A percentile compares a stretch with the other conserved stretches of the same genome.
phyloP scores from a whole-genome alignment of 1,140 invertebrate species.

The Magallana angulata region DNA sequence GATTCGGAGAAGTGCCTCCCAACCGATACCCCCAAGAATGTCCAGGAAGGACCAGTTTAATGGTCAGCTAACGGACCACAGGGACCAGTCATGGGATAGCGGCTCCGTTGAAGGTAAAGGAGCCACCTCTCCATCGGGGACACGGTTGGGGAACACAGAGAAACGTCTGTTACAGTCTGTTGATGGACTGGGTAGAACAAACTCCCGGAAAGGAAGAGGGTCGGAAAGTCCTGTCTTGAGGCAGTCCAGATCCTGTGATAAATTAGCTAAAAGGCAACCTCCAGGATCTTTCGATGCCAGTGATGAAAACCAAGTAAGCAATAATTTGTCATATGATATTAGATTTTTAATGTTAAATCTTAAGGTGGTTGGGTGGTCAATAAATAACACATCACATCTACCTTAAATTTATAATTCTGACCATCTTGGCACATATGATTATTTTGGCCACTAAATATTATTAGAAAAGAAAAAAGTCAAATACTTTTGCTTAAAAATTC shows the following conservation, averaged over 20 bases:
- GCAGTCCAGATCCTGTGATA: constrained; percentile 9
- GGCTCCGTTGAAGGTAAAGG: background rate
- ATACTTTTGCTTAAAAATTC: no score
- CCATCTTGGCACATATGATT: no score
- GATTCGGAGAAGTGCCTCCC: constrained; percentile 12
- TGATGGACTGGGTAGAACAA: background rate
- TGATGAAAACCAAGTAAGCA: constrained; percentile 9
- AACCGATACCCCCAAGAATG: background rate
- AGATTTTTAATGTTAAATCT: no score
- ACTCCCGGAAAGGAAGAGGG: background rate
- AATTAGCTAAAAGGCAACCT: background rate
- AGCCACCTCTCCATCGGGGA: background rate
- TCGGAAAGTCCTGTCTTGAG: background rate
- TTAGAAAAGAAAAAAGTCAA: no score
- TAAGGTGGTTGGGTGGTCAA: no score
- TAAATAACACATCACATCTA: no score
- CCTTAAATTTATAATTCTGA: no score
- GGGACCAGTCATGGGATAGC: background rate
- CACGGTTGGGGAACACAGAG: background rate
- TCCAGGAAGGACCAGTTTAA: background rate
- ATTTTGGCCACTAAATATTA: no score
- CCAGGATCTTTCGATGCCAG: background rate
- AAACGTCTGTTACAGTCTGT: background rate
- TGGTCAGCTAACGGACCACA: background rate
- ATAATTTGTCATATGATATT: background rate